A percentile compares a stretch with the other conserved stretches of the same genome.
Conservation (phyloP, 2,113 vertebrate genomes). For the Natator depressus region DNA sequence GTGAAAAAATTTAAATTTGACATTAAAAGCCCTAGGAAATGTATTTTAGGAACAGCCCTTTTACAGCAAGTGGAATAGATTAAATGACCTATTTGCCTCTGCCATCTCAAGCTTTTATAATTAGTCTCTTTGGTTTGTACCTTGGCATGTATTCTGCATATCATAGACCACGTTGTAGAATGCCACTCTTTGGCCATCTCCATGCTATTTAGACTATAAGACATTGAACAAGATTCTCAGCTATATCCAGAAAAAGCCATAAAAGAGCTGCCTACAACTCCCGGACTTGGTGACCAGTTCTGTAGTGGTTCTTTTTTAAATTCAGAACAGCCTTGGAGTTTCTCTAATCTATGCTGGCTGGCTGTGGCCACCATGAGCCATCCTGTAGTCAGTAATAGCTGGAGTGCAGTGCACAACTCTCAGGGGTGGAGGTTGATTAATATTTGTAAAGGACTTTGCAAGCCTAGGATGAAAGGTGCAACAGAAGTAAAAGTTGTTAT, state of each 20-base stretch:
- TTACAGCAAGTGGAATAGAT: conserved; percentile 32
- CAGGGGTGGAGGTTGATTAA: background rate
- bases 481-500: background rate
- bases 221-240: background rate
- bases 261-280: background rate
- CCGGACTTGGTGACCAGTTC: background rate
- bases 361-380: background rate
- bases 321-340: background rate
- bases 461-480: background rate
- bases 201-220: background rate
- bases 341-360: background rate
- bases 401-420: background rate
- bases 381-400: background rate
- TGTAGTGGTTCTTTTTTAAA: background rate
- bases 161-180: background rate
- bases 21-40: conserved; percentile 37
- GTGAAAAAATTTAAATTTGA: conserved; percentile 54
- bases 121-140: conserved; percentile 20
- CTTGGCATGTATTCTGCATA: background rate
- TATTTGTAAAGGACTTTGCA: background rate
- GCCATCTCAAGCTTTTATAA: conserved; percentile 31
- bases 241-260: background rate
- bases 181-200: background rate
- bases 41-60: conserved; percentile 55
- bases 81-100: conserved; percentile 42